Conservation (phyloP, 2,888 invertebrate genomes). For the Chrysomela aeneicollis region DNA sequence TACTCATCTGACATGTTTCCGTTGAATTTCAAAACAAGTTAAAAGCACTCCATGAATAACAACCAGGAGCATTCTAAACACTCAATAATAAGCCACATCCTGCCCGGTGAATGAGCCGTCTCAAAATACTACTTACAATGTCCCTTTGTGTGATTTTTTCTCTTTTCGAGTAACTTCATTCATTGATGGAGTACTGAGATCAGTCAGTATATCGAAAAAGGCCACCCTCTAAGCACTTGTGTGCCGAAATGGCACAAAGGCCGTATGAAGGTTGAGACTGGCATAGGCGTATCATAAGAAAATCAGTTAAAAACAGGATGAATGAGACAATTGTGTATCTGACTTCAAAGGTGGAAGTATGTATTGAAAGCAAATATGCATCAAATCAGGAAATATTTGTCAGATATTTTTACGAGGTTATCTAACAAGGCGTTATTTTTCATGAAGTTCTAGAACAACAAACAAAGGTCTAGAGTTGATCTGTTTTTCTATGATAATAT, state of each 20-base stretch:
- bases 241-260: constrained; percentile 22
- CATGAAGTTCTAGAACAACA: no score
- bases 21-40: constrained; percentile 23
- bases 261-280: constrained; percentile 9
- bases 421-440: no score
- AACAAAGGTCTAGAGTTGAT: no score
- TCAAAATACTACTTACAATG: constrained; percentile 28
- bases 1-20: not conserved
- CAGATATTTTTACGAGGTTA: no score
- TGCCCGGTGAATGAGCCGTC: constrained; percentile 30
- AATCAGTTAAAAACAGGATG: no score
- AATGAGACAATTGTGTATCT: no score
- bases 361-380: no score
- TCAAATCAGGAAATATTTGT: no score
- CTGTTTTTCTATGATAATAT: no score
- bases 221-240: constrained; percentile 28
- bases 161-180: constrained; percentile 32
- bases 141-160: constrained; percentile 29
- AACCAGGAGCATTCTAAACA: constrained; percentile 28
- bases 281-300: constrained; percentile 13
- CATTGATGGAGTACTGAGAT: constrained; percentile 28
- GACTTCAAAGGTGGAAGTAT: no score
- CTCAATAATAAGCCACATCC: constrained; percentile 38
- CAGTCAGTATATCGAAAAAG: constrained; percentile 15
- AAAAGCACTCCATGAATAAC: constrained; percentile 25